These are phyloP conservation scores for Drosophila sechellia DNA, from an alignment of 1,140 invertebrate genomes.

Conservation along the genomic window DNA sequence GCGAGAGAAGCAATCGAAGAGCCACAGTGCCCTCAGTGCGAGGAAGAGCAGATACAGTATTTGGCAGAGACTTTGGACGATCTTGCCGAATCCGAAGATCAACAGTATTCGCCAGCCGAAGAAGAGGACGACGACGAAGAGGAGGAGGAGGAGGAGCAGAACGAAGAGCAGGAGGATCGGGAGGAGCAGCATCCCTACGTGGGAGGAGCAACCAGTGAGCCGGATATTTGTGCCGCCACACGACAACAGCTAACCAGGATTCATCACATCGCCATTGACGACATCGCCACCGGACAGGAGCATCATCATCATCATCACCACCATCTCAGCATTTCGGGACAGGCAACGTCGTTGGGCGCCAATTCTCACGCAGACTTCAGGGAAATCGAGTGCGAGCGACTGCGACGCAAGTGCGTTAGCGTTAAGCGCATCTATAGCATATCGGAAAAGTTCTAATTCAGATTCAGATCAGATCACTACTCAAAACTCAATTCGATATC, in stretches of 20 bases:
- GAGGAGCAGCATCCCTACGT: slow-evolving; percentile 23
- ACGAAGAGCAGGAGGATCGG: slow-evolving; percentile 11
- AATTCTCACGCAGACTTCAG: slow-evolving; percentile 79
- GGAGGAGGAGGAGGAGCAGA: slow-evolving; percentile 14
- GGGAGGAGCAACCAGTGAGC: slow-evolving; percentile 61
- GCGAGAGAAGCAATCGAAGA: slow-evolving; percentile 1
- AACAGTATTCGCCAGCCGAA: slow-evolving; percentile 21
- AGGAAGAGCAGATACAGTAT: slow-evolving; percentile 28
- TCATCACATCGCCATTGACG: slow-evolving; percentile 75
- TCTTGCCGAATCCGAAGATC: slow-evolving; percentile 26
- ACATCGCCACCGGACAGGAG: slow-evolving; percentile 42
- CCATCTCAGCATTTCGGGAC: slow-evolving; percentile 15
- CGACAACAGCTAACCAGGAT: slow-evolving; percentile 54
- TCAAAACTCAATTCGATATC: slow-evolving; percentile 32
- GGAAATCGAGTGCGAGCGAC: slow-evolving; percentile 82
- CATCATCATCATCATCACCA: not conserved
- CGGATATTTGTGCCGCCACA: slow-evolving; percentile 64
- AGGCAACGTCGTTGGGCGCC: slow-evolving; percentile 34
- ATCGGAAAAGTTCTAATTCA: slow-evolving; percentile 82
- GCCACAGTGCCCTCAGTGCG: slow-evolving; percentile 51
- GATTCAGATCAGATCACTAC: slow-evolving; percentile 13
- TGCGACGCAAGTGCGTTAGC: slow-evolving; percentile 83
- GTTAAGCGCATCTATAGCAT: slow-evolving; percentile 84
- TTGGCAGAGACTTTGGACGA: slow-evolving; percentile 31
- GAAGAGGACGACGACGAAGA: slow-evolving; percentile 27